phyloP scores from a whole-genome alignment of 2,888 invertebrate genomes.

The Orchesellides sinensis region DNA sequence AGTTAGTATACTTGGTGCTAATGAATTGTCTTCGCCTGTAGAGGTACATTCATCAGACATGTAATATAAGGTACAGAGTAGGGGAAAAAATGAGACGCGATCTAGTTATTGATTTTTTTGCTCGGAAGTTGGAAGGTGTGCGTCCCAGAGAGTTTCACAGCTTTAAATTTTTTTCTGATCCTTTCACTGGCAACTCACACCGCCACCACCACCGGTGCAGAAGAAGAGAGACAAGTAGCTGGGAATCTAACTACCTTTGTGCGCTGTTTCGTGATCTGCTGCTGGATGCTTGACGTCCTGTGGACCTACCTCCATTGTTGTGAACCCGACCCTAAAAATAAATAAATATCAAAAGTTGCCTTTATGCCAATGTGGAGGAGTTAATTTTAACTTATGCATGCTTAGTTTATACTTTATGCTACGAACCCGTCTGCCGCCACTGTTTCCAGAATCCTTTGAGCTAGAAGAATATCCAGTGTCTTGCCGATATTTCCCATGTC shows the following conservation, averaged over 20 bases:
- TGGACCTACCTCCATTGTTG: conserved; percentile 47
- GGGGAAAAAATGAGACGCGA: neutral
- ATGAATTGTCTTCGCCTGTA: conserved; percentile 67
- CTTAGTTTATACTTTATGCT: too few species aligned
- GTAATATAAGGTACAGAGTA: too few species aligned
- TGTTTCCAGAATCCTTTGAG: conserved; percentile 76
- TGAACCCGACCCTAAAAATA: conserved; percentile 63
- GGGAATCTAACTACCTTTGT: conserved; percentile 68
- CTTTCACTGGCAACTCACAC: conserved; percentile 61
- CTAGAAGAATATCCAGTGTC: conserved; percentile 85
- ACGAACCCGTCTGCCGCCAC: conserved; percentile 70
- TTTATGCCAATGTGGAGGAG: too few species aligned
- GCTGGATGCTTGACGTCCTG: conserved; percentile 38
- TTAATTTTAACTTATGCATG: too few species aligned
- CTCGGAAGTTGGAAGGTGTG: conserved; percentile 58
- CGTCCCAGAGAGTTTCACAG: conserved; percentile 60
- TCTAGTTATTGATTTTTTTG: conserved; percentile 22
- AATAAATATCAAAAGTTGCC: too few species aligned
- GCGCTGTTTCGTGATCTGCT: conserved; percentile 68
- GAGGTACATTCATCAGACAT: too few species aligned
- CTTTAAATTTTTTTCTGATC: conserved; percentile 25
- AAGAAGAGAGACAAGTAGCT: conserved; percentile 26
- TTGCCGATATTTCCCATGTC: conserved; percentile 77
- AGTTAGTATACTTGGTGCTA: conserved; percentile 62
- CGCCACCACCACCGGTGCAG: conserved; percentile 55